Base-by-base conservation (phyloP, 2,888 invertebrate species). In the Hypsopygia costalis region DNA sequence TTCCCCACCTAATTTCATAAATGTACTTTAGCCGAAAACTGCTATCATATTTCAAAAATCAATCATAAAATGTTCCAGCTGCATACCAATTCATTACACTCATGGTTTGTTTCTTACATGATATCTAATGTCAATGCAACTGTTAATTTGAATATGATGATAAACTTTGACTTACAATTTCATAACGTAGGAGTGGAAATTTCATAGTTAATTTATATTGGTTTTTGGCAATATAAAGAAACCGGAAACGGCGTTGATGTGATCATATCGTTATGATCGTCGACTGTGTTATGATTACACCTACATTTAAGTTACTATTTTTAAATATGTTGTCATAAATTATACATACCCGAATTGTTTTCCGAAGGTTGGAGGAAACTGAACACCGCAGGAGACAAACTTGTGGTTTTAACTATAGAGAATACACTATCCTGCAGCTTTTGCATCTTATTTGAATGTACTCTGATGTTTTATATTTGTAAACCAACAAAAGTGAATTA, bases 351-450 rank as follows among this genome's bases (percentile, higher is more conserved):
- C 51, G 72, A 52, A 46, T 53, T 69, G 46, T 82, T 78, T 46
- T 86, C 81, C 0, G 75, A 69, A 11, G 87, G 88, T 57, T 86
- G 86, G 28, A 88, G 64, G 49, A 76, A 87, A 74, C 69, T 87
- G 55, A 87, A 88, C 35, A 88, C 87, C n/a, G 86, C 80, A 28
- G 83, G 73, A 9, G 88, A 85, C 31, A 88, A 70, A 62, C 75
- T 83, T 25, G 79, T 81, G 20, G 85, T 83, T 69, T 87, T 88
- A 20, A 81, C 56, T 28, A 88, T 79, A 34, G 82, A 78, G 68
- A 88, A 88, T 12, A 83, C 79, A 62, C 85, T 87, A 49, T 88
- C 86, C 57, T 88, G 87, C 47, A 87, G 58, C 49, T 80, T 87
- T 58, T 86, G 81, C 87, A 87, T 87, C 8, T 31, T 37, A 20